Base-by-base conservation (phyloP, 2,797 vertebrate genomes). In the Acomys russatus region DNA sequence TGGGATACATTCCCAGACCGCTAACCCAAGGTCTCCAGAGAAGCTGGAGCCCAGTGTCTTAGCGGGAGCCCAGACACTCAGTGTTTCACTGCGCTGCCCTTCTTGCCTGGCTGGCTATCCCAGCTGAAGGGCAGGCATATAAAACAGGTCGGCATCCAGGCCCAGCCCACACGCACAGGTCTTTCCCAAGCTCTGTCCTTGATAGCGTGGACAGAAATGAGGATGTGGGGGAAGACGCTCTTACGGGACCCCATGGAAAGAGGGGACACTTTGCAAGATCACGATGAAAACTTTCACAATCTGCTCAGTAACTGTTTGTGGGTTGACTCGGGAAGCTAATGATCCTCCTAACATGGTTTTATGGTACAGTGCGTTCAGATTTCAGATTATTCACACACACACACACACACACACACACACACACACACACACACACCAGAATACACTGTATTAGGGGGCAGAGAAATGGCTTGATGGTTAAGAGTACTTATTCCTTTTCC, bases 341-440 rank as follows among this genome's bases (percentile, higher is more conserved):
- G 68, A 86, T 85, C 89, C 30, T 22, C 83, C 74, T 77, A 73
- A 38, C 25, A 23, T 35, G 15, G 33, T 59, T 88, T 91, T 92
- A 6, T 71, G 28, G 44, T 54, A 18, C 64, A 94, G 49, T 85
- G 5, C 64, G 90, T 84, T 94, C n/a, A 49, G 38, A 78, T 95
- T 94, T 94, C 89, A 95, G 92, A 76, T 78, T 95, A 91, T 74
- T 80, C 86, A 80, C 33, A 3, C 6, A n/a, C 9, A 86, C 70
- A 49, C 30, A 44, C 4, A 86, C 86, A 84, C 22, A 76, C 68
- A 49, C 30, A 35, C 3, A 83, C 86, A 84, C 22, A 76, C 73
- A n/a, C n/a, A n/a, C n/a, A n/a, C n/a, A 49, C 28, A 44, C 4
- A 86, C 86, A 84, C 22, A 76, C 73, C 78, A 71, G 54, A 85